Base-by-base conservation (phyloP, 2,113 vertebrate species). In the Pelmatolapia mariae region DNA sequence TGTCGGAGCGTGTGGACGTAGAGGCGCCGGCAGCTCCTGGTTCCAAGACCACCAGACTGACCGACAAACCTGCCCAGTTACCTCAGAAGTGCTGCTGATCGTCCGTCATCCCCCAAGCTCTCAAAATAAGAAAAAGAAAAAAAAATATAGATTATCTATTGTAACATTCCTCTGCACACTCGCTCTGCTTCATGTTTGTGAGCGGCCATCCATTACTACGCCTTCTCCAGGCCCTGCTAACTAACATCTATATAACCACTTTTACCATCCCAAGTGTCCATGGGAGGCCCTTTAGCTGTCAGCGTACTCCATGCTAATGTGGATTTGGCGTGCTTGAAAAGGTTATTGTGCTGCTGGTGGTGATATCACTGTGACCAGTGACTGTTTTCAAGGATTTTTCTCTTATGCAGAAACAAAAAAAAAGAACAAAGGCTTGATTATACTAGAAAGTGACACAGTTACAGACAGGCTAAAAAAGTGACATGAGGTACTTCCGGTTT, bases 1-100 rank as follows among this genome's bases (percentile, higher is more conserved):
- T 99, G 98, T 99, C 98, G 0, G 98, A 99, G 94, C 98, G 97
- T 0, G 96, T 98, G 87, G 98, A 99, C 22, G 96, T 97, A 10
- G 98, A 99, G 89, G 96, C 92, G 12, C 96, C 97, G 2, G 89
- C 96, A 68, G 96, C 97, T 87, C 94, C 95, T 1, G 95, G 97
- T 12, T 92, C 96, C 59, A 98, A 98, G 94, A 97, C 96, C 94
- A 96, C 98, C 52, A 94, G 96, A 81, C 97, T 99, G 90, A 98
- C 97, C 2, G 98, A 99, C 91, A 98, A 97, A 90, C 97, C 97
- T 0, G 91, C 98, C 0, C 97, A 98, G 86, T 95, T 97, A 76
- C 98, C 98, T 92, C 98, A 98, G 95, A 98, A 97, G 93, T 99
- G 99, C 95, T 98, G 98, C 0, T 99, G 98, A 96, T 98, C 96